phyloP scores from a whole-genome alignment of 2,113 vertebrate species.

The Cryptotis parvus region DNA sequence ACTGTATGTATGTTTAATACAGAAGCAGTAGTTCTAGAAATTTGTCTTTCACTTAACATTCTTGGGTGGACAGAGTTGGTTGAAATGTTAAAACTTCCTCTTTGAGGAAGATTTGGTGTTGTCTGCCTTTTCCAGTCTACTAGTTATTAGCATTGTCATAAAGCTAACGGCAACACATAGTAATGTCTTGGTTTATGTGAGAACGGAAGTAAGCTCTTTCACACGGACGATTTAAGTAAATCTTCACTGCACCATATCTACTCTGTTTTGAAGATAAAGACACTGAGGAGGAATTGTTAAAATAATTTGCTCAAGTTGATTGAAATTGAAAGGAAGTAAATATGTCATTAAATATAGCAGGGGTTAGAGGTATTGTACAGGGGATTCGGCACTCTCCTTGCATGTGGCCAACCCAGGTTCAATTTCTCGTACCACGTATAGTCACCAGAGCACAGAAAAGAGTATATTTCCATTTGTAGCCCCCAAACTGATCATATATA shows the following conservation, averaged over 20 bases:
- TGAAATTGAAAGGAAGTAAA: background rate
- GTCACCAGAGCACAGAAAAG: too few relatives aligned
- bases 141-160: background rate
- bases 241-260: background rate
- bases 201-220: background rate
- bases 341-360: background rate
- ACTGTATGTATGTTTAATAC: background rate
- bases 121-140: background rate
- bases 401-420: too few relatives aligned
- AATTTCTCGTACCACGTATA: too few relatives aligned
- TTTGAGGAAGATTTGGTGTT: background rate
- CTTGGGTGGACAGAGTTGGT: background rate
- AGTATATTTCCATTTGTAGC: too few relatives aligned
- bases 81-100: background rate
- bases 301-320: background rate
- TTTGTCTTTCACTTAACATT: background rate
- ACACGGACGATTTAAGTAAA: background rate
- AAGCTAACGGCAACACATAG: background rate
- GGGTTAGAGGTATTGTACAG: background rate
- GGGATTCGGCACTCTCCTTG: too few relatives aligned
- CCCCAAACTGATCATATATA: too few relatives aligned
- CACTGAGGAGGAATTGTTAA: background rate
- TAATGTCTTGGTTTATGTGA: background rate
- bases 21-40: background rate
- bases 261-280: background rate